Evolutionary conservation across 2,113 vertebrate genomes (phyloP), one percentile per base, ranked within the genome.

Genomic region (Psettodes erumei): DNA sequence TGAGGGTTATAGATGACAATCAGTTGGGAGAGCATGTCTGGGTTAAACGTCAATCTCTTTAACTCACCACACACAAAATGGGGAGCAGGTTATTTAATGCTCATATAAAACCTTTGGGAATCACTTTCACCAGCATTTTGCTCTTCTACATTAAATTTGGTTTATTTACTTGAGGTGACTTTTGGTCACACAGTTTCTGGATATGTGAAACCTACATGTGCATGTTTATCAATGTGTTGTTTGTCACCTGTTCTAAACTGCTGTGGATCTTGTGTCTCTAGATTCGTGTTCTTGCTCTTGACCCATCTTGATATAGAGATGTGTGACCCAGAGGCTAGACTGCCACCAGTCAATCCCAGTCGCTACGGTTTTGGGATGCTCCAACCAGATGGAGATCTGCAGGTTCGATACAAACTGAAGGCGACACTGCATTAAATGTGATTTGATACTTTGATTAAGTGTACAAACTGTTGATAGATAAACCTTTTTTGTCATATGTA

Each of bases 311-410:
- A 96, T 59, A 64, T 95, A 86, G 91, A 95, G 84, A 51, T 95
- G 79, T 91, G 89, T 73, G 81, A 89, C 51, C 58, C 87, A 0
- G 50, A 87, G 0, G 80, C 70, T 25, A 48, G 76, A 66, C 71
- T 95, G 35, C 94, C 94, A 0, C 78, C 76, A 8, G 93, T 95
- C 62, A 92, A 97, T 82, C 72, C 89, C 38, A 90, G 82, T 71
- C 92, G 94, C 56, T 93, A 90, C 0, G 93, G 91, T 50, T 97
- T 95, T 1, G 96, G 95, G 59, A 91, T 96, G 65, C 77, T 96
- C 28, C 94, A 97, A 87, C 94, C 95, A 0, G 71, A 91, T 12
- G 91, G 85, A 0, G 93, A 95, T 1, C 65, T 94, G 54, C 70
- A 86, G 30, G 45, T 94, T 86, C 92, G 85, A 28, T 94, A 94